Evolutionary conservation across 2,113 vertebrate genomes (phyloP).

Genomic region (Oryzias melastigma): DNA sequence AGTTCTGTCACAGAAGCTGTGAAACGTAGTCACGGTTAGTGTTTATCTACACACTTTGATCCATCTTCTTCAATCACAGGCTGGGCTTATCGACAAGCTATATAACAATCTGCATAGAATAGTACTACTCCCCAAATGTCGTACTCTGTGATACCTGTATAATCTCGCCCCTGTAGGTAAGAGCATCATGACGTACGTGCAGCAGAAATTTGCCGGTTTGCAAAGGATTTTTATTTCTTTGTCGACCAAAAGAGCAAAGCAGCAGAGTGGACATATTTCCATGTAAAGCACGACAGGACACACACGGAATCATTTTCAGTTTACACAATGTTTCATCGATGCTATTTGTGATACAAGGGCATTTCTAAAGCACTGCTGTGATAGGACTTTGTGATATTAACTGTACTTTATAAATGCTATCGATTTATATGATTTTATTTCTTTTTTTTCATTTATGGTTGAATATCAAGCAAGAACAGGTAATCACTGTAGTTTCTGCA

Average conservation of each 20-base stretch:
- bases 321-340: slow-evolving; percentile 31
- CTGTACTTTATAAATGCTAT: slow-evolving; percentile 64
- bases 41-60: slow-evolving; percentile 49
- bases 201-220: slow-evolving; percentile 16
- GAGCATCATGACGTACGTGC: slow-evolving; percentile 38
- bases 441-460: slow-evolving; percentile 58
- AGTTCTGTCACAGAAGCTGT: slow-evolving; percentile 46
- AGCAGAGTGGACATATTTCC: slow-evolving; percentile 24
- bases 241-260: slow-evolving; percentile 23
- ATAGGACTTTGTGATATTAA: slow-evolving; percentile 60
- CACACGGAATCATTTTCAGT: slow-evolving; percentile 2
- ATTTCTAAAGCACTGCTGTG: slow-evolving; percentile 66
- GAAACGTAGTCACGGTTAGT: slow-evolving; percentile 40
- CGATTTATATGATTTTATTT: slow-evolving; percentile 58
- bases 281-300: slow-evolving; percentile 27
- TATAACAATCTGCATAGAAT: slow-evolving; percentile 43
- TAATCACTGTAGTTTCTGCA: slow-evolving; percentile 28
- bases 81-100: slow-evolving; percentile 36
- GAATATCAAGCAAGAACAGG: slow-evolving; percentile 38
- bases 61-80: slow-evolving; percentile 33
- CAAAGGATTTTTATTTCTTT: slow-evolving; percentile 27
- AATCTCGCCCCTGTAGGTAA: slow-evolving; percentile 30
- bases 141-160: slow-evolving; percentile 54
- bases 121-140: slow-evolving; percentile 47
- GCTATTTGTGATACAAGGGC: slow-evolving; percentile 59